Percentiles rank a stretch among this genome's conserved stretches.
phyloP scores from a whole-genome alignment of 2,888 invertebrate genomes.

The Drosophila peninsularis region DNA sequence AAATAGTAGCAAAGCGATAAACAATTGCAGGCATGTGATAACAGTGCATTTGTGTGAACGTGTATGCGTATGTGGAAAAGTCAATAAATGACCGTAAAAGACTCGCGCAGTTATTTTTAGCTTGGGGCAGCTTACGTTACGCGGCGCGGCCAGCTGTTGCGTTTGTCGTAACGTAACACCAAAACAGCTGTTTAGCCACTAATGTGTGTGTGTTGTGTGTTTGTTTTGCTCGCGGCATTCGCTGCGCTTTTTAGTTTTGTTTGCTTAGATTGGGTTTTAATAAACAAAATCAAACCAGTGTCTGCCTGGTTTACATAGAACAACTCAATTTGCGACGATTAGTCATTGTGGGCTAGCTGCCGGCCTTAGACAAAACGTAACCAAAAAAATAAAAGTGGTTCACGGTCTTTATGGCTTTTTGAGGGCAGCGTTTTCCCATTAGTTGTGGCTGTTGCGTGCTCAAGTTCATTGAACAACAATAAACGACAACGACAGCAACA shows the following conservation, averaged over 20 bases:
- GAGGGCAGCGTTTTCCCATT: conserved; percentile 19
- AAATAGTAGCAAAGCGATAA: conserved; percentile 22
- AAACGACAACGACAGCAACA: conserved; percentile 20
- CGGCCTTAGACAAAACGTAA: neutral
- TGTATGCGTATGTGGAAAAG: conserved; percentile 52
- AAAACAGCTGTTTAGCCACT: conserved; percentile 55
- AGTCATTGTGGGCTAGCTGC: conserved; percentile 17
- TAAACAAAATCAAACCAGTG: conserved; percentile 3
- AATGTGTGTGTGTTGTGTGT: conserved; percentile 33
- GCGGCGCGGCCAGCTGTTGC: conserved; percentile 36
- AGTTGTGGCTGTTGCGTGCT: conserved; percentile 36
- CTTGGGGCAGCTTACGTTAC: conserved; percentile 67
- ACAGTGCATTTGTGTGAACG: neutral
- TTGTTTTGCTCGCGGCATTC: conserved; percentile 65
- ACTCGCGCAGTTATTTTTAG: conserved; percentile 80
- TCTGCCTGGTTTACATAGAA: neutral
- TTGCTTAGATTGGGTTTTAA: conserved; percentile 12
- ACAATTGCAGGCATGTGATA: neutral
- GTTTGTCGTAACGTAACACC: conserved; percentile 42
- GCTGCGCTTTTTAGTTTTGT: conserved; percentile 39
- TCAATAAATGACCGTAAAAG: conserved; percentile 70
- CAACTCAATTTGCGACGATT: conserved; percentile 10
- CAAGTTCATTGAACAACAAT: conserved; percentile 67
- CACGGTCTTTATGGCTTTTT: conserved; percentile 47
- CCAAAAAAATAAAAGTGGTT: conserved; percentile 33